Conservation (phyloP, 1,140 invertebrate species). For the Zaprionus nigranus region DNA sequence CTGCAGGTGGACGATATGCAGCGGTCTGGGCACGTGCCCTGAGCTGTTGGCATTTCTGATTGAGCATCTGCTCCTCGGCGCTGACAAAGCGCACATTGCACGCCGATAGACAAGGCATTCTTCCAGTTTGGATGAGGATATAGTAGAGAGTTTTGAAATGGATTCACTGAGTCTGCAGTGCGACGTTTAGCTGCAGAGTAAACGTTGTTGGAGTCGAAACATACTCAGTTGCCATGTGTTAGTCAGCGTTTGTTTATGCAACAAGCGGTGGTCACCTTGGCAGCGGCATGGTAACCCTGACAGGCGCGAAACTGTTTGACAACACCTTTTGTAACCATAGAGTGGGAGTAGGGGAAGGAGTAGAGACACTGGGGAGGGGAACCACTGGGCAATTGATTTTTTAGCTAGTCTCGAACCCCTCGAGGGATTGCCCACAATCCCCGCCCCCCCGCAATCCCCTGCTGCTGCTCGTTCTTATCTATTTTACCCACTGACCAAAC, state of each 20-base stretch:
- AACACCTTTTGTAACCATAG: constrained; percentile 43
- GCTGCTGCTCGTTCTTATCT: constrained; percentile 57
- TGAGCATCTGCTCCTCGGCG: constrained; percentile 55
- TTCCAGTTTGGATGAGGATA: neutral
- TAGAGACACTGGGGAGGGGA: neutral
- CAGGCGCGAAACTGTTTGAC: constrained; percentile 41
- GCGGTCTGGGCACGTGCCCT: constrained; percentile 65
- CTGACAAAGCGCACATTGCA: constrained; percentile 74
- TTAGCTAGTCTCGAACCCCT: neutral
- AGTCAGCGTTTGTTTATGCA: constrained; percentile 3
- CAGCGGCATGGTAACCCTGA: constrained; percentile 48
- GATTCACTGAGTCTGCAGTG: neutral
- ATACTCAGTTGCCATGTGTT: constrained; percentile 20
- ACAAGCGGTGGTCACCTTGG: constrained; percentile 65
- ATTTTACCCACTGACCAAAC: constrained; percentile 59
- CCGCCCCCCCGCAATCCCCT: neutral
- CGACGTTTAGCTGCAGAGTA: neutral
- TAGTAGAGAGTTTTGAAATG: neutral
- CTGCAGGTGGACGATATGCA: constrained; percentile 53
- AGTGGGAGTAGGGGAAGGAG: neutral
- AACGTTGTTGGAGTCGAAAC: neutral
- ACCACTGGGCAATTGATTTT: constrained; percentile 11
- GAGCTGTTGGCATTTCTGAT: constrained; percentile 54
- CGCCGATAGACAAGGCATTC: constrained; percentile 78
- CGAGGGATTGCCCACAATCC: neutral